These are phyloP conservation scores for Chroicocephalus ridibundus DNA, from an alignment of 2,113 vertebrate species.

Conservation along the genomic window DNA sequence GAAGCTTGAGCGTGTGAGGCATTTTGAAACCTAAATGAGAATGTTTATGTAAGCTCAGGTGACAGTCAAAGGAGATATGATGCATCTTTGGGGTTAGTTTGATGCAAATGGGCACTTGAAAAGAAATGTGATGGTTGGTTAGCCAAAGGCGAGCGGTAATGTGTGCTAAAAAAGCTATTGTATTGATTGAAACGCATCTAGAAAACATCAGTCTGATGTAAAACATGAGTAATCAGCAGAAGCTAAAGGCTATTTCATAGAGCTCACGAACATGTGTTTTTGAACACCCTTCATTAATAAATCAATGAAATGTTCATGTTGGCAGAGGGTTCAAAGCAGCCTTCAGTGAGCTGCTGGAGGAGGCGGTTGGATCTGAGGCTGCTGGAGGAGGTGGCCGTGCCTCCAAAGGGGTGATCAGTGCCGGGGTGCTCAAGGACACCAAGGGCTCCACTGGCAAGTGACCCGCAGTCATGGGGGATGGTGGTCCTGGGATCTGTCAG, in stretches of 20 bases:
- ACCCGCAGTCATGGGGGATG: fast-evolving
- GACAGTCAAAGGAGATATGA: neutral
- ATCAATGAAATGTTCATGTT: neutral
- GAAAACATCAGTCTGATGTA: slow-evolving; percentile 50
- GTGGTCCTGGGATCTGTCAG: neutral
- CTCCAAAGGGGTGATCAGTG: neutral
- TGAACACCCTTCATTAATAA: slow-evolving; percentile 44
- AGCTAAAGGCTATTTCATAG: slow-evolving; percentile 21
- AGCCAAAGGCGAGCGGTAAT: neutral
- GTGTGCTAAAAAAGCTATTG: slow-evolving; percentile 44
- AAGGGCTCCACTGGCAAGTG: neutral
- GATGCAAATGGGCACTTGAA: slow-evolving; percentile 50
- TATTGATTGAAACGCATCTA: slow-evolving; percentile 57
- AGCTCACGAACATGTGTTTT: neutral
- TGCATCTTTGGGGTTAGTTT: slow-evolving; percentile 21
- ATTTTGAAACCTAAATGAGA: slow-evolving; percentile 15
- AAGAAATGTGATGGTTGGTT: slow-evolving; percentile 42
- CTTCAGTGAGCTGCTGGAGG: neutral
- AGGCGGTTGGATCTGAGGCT: neutral
- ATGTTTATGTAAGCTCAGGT: neutral
- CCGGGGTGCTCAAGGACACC: neutral
- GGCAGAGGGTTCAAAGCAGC: neutral
- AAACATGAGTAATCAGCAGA: slow-evolving; percentile 50
- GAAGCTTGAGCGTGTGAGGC: neutral
- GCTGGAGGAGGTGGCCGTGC: neutral